Evolutionary conservation across 2,797 vertebrate genomes (phyloP).

Genomic region (Monodelphis domestica): DNA sequence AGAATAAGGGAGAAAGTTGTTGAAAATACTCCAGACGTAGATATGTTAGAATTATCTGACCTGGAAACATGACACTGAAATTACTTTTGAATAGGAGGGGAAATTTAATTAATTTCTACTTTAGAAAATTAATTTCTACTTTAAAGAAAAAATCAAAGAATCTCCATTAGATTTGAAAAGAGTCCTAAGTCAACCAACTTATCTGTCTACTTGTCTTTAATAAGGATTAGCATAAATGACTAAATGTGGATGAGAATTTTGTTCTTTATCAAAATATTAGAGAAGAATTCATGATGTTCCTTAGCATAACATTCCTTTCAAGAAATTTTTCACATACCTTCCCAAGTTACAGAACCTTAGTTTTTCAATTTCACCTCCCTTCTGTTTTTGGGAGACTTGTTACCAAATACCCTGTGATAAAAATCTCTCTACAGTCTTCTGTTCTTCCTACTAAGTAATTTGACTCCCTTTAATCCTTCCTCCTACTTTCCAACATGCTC

Average conservation of each 20-base stretch:
- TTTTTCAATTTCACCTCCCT: conserved; percentile 13
- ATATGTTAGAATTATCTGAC: conserved; percentile 49
- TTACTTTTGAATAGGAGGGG: conserved; percentile 65
- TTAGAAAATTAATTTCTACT: conserved; percentile 52
- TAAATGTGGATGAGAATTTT: conserved; percentile 62
- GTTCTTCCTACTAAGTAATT: conserved; percentile 21
- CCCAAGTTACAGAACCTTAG: conserved; percentile 4
- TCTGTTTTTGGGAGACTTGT: conserved; percentile 14
- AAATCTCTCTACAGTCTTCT: neutral
- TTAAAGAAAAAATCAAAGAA: conserved; percentile 63
- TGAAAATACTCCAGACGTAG: conserved; percentile 51
- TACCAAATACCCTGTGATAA: neutral
- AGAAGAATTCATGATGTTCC: conserved; percentile 68
- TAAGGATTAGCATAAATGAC: conserved; percentile 70
- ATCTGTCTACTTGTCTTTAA: conserved; percentile 57
- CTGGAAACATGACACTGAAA: conserved; percentile 50
- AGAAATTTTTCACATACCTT: conserved; percentile 52
- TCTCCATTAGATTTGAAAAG: neutral
- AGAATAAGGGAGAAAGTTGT: conserved; percentile 51
- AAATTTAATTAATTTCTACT: conserved; percentile 60
- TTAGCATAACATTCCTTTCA: conserved; percentile 66
- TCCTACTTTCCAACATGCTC: conserved; percentile 27
- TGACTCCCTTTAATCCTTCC: conserved; percentile 10
- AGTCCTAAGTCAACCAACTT: conserved; percentile 59
- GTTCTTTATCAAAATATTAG: conserved; percentile 63